phyloP scores from a whole-genome alignment of 1,140 invertebrate genomes.

The Drosophila insularis region DNA sequence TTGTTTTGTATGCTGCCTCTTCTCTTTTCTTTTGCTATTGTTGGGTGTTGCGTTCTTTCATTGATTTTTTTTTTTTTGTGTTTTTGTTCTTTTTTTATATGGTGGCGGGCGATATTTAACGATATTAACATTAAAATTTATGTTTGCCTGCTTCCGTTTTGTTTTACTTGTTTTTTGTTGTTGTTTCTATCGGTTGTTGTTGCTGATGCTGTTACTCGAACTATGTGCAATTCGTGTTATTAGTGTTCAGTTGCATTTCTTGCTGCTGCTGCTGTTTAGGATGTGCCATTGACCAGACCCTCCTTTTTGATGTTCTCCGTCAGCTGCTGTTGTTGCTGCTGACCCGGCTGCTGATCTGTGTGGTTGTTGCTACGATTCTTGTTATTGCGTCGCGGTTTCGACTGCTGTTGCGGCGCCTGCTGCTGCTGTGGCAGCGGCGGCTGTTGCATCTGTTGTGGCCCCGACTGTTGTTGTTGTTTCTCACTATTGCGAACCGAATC shows the following conservation, averaged over 20 bases:
- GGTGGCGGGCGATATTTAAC: slow-evolving; percentile 37
- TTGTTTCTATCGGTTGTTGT: slow-evolving; percentile 18
- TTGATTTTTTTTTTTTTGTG: slow-evolving; percentile 10
- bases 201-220: slow-evolving; percentile 37
- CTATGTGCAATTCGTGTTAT: slow-evolving; percentile 56
- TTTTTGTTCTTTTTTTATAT: slow-evolving; percentile 26
- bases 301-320: slow-evolving; percentile 73
- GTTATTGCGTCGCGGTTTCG: slow-evolving; percentile 74
- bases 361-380: slow-evolving; percentile 77
- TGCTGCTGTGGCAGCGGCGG: slow-evolving; percentile 39
- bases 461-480: slow-evolving; percentile 52
- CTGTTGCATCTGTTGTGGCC: slow-evolving; percentile 32
- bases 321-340: slow-evolving; percentile 49
- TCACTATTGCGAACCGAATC: slow-evolving; percentile 52
- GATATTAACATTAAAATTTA: slow-evolving; percentile 61
- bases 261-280: slow-evolving; percentile 58
- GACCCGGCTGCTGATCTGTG: slow-evolving; percentile 51
- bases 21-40: slow-evolving; percentile 28
- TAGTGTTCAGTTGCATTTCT: slow-evolving; percentile 30
- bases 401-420: slow-evolving; percentile 55
- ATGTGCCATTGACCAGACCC: slow-evolving; percentile 77
- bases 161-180: slow-evolving; percentile 1
- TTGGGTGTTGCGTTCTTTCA: slow-evolving; percentile 24
- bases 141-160: slow-evolving; percentile 34
- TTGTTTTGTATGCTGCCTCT: slow-evolving; percentile 39